Base-by-base conservation (phyloP, 2,797 vertebrate genomes). In the Gymnodraco acuticeps region DNA sequence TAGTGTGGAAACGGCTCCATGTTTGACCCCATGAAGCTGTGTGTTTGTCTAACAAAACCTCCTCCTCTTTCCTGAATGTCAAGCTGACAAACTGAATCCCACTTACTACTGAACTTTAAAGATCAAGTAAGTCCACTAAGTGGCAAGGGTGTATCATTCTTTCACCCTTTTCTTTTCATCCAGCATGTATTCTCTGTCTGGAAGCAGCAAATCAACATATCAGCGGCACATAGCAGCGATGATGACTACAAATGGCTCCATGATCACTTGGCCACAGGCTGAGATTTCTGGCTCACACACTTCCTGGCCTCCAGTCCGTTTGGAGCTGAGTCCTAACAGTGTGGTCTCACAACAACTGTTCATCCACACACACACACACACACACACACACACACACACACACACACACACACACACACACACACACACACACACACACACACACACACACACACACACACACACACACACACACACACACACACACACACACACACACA, bases 241-340 rank as follows among this genome's bases (percentile, higher is more conserved):
- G 80, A 90, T 88, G 87, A 88, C 82, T 89, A 82, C 71, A 80
- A 88, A 85, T 85, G 76, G 23, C 70, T 84, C 68, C 73, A 56
- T 83, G 81, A 89, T 87, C 84, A 80, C 77, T 88, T 88, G 83
- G 81, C 87, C 73, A 78, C 74, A 54, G 81, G 70, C 75, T 54
- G 64, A 69, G 59, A 41, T 71, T 64, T 82, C 43, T 84, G 85
- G 87, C 68, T 62, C 12, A 13, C 55, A 70, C n/a, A 62, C 47
- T 65, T 16, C 20, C 80, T 87, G 80, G 78, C 75, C 59, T 45
- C 2, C 41, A 41, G 67, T 83, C 42, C 61, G 53, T 82, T 85
- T 81, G 79, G 78, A 85, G 61, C 20, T 13, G 53, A 64, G 61
- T 80, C 46, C 33, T 64, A 45, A 87, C 48, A 48, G 33, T 27